A percentile compares a stretch with the other conserved stretches of the same genome.
Evolutionary conservation across 2,113 vertebrate species (phyloP).

Genomic region (Elephantulus edwardii): DNA sequence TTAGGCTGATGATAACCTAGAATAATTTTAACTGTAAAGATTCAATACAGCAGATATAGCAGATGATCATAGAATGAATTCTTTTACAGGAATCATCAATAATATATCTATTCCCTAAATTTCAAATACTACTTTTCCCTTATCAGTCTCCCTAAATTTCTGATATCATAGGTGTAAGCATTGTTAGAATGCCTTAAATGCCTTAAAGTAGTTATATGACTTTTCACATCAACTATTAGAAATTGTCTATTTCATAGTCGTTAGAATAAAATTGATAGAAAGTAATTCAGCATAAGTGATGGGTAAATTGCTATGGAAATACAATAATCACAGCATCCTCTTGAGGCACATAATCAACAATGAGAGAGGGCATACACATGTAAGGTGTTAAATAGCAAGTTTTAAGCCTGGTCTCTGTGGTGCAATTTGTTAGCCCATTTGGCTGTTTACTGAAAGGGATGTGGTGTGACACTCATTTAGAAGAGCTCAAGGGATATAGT

Average conservation of each 20-base stretch:
- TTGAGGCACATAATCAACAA: neutral
- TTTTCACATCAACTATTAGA: neutral
- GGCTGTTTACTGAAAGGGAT: too few relatives aligned
- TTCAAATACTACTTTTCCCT: neutral
- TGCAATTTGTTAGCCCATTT: too few relatives aligned
- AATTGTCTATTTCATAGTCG: neutral
- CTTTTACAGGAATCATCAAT: neutral
- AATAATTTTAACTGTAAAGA: neutral
- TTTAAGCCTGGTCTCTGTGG: too few relatives aligned
- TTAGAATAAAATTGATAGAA: slow-evolving; percentile 17
- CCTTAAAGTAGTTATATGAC: neutral
- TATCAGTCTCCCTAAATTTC: neutral
- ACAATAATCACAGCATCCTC: neutral
- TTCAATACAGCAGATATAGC: too few relatives aligned
- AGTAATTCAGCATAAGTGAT: neutral
- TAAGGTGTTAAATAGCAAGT: neutral
- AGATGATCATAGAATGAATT: neutral
- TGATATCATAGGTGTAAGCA: neutral
- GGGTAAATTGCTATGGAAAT: neutral
- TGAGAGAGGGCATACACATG: neutral
- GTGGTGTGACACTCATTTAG: too few relatives aligned
- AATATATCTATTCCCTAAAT: neutral
- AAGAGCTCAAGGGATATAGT: too few relatives aligned
- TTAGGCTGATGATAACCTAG: neutral
- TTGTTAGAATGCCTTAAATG: neutral